Conservation (phyloP, 2,113 vertebrate genomes). For the Sciurus niger region DNA sequence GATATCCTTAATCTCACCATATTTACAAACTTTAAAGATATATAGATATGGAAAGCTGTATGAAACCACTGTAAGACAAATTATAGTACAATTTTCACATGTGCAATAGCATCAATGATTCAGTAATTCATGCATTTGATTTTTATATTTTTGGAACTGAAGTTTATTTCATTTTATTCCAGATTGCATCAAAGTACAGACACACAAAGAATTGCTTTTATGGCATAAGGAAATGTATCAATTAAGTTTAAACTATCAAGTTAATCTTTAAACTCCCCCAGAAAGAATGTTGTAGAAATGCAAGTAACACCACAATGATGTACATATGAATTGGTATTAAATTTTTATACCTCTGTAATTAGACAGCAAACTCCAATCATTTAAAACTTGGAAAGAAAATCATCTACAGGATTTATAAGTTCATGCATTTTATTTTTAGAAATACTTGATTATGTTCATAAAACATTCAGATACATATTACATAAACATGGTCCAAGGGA, state of each 20-base stretch:
- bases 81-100: slow-evolving; percentile 33
- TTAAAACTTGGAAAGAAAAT: slow-evolving; percentile 66
- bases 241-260: slow-evolving; percentile 63
- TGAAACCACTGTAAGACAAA: slow-evolving; percentile 3
- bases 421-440: slow-evolving; percentile 37
- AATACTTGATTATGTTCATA: background rate
- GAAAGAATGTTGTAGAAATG: background rate
- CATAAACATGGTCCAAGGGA: background rate
- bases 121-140: background rate
- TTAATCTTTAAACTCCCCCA: slow-evolving; percentile 43
- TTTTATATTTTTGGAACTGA: slow-evolving; percentile 1
- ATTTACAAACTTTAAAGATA: slow-evolving; percentile 50
- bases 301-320: background rate
- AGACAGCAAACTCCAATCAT: slow-evolving; percentile 32
- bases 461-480: background rate
- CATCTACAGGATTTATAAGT: slow-evolving; percentile 23
- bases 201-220: background rate
- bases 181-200: background rate
- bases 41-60: background rate
- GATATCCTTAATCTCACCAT: background rate
- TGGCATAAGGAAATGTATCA: background rate
- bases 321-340: slow-evolving; percentile 26
- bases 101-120: slow-evolving; percentile 42
- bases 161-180: slow-evolving; percentile 35
- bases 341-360: slow-evolving; percentile 66